These are phyloP conservation scores for Nanorana parkeri DNA, from an alignment of 2,113 vertebrate genomes.

Conservation along the genomic window DNA sequence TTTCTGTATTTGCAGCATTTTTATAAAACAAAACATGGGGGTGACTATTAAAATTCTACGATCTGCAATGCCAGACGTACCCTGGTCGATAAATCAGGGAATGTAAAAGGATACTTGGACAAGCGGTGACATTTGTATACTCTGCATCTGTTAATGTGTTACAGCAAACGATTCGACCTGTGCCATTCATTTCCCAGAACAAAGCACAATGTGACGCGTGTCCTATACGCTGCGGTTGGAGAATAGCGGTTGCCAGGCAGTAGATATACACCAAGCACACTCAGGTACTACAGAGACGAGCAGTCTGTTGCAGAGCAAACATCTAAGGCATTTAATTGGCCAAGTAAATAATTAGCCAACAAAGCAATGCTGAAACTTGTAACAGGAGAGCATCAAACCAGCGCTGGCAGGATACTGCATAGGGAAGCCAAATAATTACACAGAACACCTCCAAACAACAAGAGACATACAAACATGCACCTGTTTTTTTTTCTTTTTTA, in stretches of 20 bases:
- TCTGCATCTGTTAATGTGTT: no score
- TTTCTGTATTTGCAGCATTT: no score
- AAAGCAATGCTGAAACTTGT: not conserved
- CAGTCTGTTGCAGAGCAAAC: constrained; percentile 10
- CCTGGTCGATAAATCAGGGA: no score
- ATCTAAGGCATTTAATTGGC: not conserved
- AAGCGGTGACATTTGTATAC: no score
- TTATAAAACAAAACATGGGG: no score
- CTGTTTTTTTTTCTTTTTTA: no score
- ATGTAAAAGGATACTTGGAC: no score
- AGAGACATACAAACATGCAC: no score
- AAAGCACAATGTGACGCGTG: constrained; percentile 5
- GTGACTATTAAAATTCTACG: no score
- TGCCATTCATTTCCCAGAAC: constrained; percentile 31
- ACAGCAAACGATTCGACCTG: constrained; percentile 6
- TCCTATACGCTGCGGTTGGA: not conserved
- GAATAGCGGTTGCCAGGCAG: constrained; percentile 1
- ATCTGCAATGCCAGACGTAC: no score
- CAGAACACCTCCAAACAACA: no score
- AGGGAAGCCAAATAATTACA: no score
- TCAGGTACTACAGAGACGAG: not conserved
- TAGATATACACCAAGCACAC: not conserved
- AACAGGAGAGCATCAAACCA: not conserved
- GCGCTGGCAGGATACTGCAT: not conserved
- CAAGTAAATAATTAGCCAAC: constrained; percentile 20